These are phyloP conservation scores for Morpho achilles DNA, from an alignment of 2,888 invertebrate genomes.

Conservation along the genomic window DNA sequence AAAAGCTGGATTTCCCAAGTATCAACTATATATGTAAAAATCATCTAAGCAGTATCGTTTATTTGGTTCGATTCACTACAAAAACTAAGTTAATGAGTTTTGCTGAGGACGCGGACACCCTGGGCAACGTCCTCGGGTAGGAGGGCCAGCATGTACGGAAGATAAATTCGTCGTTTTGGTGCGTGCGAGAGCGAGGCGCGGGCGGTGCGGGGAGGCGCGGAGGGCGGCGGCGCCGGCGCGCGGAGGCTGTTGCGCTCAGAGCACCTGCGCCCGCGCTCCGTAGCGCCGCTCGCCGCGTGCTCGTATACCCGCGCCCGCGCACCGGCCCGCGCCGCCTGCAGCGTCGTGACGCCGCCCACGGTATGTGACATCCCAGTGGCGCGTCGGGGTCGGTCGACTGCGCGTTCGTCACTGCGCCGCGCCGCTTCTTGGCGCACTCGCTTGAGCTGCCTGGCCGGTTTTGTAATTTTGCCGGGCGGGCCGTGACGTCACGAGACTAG, in stretches of 20 bases:
- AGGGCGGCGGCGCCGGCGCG: conserved; percentile 79
- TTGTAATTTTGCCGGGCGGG: conserved; percentile 73
- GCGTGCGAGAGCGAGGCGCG: conserved; percentile 65
- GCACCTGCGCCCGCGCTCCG: conserved; percentile 84
- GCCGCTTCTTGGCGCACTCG: conserved; percentile 49
- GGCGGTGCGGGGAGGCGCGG: conserved; percentile 68
- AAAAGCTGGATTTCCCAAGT: no score
- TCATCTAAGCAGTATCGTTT: not conserved
- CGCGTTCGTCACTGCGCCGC: conserved; percentile 72
- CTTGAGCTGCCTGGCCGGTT: conserved; percentile 69
- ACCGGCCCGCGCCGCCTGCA: conserved; percentile 52
- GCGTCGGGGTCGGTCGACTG: conserved; percentile 76
- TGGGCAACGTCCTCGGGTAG: conserved; percentile 62
- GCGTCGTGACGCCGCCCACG: conserved; percentile 75
- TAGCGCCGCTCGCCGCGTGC: conserved; percentile 77
- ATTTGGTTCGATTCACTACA: conserved; percentile 4
- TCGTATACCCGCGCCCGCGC: conserved; percentile 68
- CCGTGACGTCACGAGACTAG: conserved; percentile 76
- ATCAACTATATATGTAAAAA: not conserved
- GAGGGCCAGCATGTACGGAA: conserved; percentile 72
- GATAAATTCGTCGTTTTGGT: conserved; percentile 77
- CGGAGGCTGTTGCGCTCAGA: conserved; percentile 83
- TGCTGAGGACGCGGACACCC: conserved; percentile 27
- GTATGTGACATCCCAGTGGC: conserved; percentile 65
- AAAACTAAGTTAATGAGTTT: conserved; percentile 11